Conservation (phyloP, 1,140 invertebrate species). For the Ceratina calcarata region DNA sequence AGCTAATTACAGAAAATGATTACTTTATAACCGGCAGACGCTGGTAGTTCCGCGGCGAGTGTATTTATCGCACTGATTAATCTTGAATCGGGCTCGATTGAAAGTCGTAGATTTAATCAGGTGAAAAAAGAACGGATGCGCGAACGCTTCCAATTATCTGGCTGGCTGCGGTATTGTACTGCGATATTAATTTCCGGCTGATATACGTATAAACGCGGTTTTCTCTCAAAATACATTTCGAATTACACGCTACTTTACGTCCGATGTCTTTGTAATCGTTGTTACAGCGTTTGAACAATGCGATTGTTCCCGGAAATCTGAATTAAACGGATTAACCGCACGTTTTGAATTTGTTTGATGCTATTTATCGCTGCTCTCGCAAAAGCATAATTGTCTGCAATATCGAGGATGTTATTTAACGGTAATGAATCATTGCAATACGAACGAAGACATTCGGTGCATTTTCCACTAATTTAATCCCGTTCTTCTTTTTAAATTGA, state of each 20-base stretch:
- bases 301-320: background rate
- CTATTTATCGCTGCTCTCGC: no score
- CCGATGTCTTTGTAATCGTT: background rate
- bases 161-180: background rate
- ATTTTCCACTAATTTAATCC: no score
- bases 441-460: no score
- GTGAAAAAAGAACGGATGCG: no score
- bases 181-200: background rate
- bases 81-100: background rate
- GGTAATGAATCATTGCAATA: no score
- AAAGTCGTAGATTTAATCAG: background rate
- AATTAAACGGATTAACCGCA: background rate
- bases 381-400: no score
- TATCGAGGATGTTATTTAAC: no score
- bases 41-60: no score
- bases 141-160: constrained; percentile 1
- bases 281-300: background rate
- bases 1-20: constrained; percentile 15
- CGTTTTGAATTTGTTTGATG: background rate
- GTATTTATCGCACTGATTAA: constrained; percentile 18
- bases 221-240: background rate
- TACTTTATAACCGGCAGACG: background rate
- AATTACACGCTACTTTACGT: background rate
- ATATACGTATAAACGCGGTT: constrained; percentile 1
- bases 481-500: no score